Evolutionary conservation across 2,888 invertebrate genomes (phyloP).

Genomic region (Silvanus unidentatus): DNA sequence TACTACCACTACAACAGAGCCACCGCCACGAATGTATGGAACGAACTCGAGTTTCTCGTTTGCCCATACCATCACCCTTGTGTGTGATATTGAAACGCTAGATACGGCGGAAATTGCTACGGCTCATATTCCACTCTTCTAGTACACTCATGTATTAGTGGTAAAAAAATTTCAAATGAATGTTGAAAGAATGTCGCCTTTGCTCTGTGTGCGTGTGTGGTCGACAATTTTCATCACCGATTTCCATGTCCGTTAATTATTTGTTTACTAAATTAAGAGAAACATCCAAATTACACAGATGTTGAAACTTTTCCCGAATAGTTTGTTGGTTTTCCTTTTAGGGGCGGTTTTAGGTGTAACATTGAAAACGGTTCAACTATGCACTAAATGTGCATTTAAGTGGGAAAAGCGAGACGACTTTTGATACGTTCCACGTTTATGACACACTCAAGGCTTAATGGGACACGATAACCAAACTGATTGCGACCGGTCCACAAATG

Average conservation of each 20-base stretch:
- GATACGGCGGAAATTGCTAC: constrained; percentile 5
- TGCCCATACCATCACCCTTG: constrained; percentile 2
- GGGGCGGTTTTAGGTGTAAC: too few species aligned
- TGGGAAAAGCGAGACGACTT: constrained; percentile 40
- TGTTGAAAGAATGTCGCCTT: background rate
- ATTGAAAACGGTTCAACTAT: constrained; percentile 2
- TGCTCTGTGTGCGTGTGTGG: background rate
- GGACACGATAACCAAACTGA: constrained; percentile 22
- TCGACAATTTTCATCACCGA: too few species aligned
- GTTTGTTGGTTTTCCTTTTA: too few species aligned
- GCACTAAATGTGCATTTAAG: constrained; percentile 28
- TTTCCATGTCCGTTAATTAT: too few species aligned
- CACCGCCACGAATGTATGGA: background rate
- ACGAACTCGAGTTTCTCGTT: background rate
- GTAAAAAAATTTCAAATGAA: constrained; percentile 1
- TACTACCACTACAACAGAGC: background rate
- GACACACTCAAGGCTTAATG: constrained; percentile 39
- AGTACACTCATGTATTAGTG: background rate
- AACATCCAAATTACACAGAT: too few species aligned
- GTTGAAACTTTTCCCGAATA: too few species aligned
- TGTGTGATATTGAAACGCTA: constrained; percentile 5
- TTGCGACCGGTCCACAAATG: too few species aligned
- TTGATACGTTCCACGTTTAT: constrained; percentile 42
- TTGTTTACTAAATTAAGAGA: too few species aligned
- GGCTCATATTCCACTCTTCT: constrained; percentile 5